phyloP scores from a whole-genome alignment of 2,113 vertebrate genomes.

The Heterotis niloticus region DNA sequence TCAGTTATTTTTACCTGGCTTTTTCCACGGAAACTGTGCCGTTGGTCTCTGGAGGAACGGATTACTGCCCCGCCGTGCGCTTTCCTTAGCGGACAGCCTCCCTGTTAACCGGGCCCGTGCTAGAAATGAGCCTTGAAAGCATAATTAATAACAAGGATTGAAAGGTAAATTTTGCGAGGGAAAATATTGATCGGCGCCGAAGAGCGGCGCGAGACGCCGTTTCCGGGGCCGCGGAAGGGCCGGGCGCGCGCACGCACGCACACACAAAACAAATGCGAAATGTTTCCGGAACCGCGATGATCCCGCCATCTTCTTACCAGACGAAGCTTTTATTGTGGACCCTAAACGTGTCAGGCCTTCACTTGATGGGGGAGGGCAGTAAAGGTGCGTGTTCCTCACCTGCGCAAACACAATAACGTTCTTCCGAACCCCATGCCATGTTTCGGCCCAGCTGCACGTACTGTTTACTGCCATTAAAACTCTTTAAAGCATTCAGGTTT shows the following conservation, averaged over 20 bases:
- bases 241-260: background rate
- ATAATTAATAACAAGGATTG: constrained; percentile 56
- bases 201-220: constrained; percentile 34
- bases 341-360: constrained; percentile 35
- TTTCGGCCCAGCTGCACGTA: no score
- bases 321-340: constrained; percentile 18
- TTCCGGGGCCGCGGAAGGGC: background rate
- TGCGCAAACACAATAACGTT: no score
- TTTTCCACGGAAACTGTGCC: constrained; percentile 42
- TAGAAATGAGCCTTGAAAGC: constrained; percentile 64
- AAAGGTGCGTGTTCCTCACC: no score
- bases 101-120: constrained; percentile 24
- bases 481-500: no score
- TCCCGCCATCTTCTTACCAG: background rate
- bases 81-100: constrained; percentile 27
- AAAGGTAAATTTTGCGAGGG: constrained; percentile 60
- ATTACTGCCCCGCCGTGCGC: constrained; percentile 29
- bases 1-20: constrained; percentile 47
- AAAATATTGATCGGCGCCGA: constrained; percentile 60
- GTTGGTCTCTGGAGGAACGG: constrained; percentile 48
- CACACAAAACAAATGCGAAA: background rate
- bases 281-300: background rate
- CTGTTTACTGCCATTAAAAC: no score
- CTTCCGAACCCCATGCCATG: no score
- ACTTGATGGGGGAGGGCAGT: constrained; percentile 19